Base-by-base conservation (phyloP, 2,888 invertebrate species). In the Drosophila mayaguana region DNA sequence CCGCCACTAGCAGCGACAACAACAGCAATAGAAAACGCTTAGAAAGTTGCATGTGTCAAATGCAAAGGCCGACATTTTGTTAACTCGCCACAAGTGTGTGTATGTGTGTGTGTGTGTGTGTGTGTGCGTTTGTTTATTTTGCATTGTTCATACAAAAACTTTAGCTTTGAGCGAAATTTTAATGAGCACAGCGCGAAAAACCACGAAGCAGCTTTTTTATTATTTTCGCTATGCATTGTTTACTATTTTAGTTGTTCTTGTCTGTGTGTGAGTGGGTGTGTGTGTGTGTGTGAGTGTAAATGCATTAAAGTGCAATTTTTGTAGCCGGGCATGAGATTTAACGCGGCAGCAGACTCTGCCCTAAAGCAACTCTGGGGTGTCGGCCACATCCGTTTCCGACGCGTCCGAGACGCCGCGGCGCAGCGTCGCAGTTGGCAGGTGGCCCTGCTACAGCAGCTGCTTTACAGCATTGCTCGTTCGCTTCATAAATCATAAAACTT, bases 401-500 rank as follows among this genome's bases (percentile, higher is more conserved):
- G 63, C 60, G 63, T 64, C 73, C 77, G 46, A 65, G 51, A 66
- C 32, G 66, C 28, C 63, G 45, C 28, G 63, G 34, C 65, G 42
- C 22, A 28, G 42, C 20, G 2, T 9, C 1, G 22, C 16, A 12
- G 16, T 11, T 11, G 7, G 32, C 11, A n/a, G 22, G 45, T 11
- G 36, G 28, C n/a, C 14, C 11, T 16, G 45, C 34, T 32, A 22
- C 67, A 72, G 67, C 74, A 67, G 83, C 80, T 74, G 78, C 75
- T 62, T 71, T 75, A 56, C 74, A 72, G 45, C 81, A 74, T 63
- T 32, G 62, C 68, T 76, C 62, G 81, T 72, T 66, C 60, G 83
- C 89, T 88, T 81, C 86, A 86, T 86, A 86, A 86, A 86, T 86
- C 86, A 89, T 89, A 81, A 86, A 89, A 89, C 86, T 89, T 89